Evolutionary conservation across 2,888 invertebrate genomes (phyloP).

Genomic region (Nezara viridula): DNA sequence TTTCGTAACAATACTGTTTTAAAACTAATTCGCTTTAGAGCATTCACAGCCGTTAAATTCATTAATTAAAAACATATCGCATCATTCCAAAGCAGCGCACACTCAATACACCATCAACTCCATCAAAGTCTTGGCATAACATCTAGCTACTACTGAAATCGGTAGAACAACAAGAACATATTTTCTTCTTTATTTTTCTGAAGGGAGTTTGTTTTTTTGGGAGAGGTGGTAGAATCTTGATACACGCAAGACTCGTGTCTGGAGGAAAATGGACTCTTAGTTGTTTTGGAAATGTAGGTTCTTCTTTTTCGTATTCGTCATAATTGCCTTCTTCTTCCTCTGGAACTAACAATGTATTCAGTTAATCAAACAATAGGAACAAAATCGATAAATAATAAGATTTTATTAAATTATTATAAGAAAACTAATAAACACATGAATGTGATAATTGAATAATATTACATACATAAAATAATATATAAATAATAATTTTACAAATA

Average conservation of each 20-base stretch:
- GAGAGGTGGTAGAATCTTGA: slow-evolving; percentile 60
- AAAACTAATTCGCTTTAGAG: neutral
- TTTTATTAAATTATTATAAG: too few species aligned
- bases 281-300: slow-evolving; percentile 14
- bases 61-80: neutral
- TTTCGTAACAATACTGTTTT: neutral
- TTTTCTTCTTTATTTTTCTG: slow-evolving; percentile 61
- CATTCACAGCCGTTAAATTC: slow-evolving; percentile 19
- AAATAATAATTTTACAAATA: too few species aligned
- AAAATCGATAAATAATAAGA: too few species aligned
- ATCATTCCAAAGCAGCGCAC: neutral
- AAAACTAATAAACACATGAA: too few species aligned
- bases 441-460: too few species aligned
- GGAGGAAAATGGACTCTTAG: slow-evolving; percentile 62
- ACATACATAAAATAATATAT: too few species aligned
- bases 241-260: slow-evolving; percentile 56
- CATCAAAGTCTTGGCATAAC: neutral
- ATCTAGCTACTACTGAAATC: slow-evolving; percentile 18
- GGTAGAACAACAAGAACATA: slow-evolving; percentile 58
- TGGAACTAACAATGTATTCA: neutral
- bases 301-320: slow-evolving; percentile 10
- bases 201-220: slow-evolving; percentile 60
- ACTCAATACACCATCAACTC: neutral
- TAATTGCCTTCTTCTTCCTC: neutral
- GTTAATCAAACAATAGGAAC: neutral